phyloP scores from a whole-genome alignment of 2,113 vertebrate species.

The Halichoeres trimaculatus region DNA sequence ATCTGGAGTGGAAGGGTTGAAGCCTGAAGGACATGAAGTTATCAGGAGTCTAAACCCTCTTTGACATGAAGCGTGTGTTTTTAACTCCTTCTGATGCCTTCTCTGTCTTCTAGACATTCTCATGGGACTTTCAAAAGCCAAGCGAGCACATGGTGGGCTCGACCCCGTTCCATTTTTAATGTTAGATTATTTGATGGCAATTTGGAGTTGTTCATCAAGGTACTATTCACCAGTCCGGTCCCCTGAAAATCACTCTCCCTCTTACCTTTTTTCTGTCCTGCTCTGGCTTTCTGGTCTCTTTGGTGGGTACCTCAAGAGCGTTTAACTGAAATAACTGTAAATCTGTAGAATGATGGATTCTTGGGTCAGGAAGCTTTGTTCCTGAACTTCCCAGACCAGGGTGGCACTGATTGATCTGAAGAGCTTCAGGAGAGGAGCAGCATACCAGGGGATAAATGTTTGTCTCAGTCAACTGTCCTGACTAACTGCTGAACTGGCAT shows the following conservation, averaged over 20 bases:
- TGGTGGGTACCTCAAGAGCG: slow-evolving; percentile 55
- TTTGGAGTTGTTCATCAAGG: slow-evolving; percentile 96
- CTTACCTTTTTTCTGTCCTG: slow-evolving; percentile 81
- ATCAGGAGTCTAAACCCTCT: neutral
- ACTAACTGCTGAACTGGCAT: slow-evolving; percentile 69
- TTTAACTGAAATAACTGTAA: slow-evolving; percentile 47
- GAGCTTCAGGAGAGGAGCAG: slow-evolving; percentile 51
- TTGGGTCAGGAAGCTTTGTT: slow-evolving; percentile 65
- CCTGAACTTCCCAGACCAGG: slow-evolving; percentile 75
- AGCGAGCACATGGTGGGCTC: slow-evolving; percentile 91
- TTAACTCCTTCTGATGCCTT: slow-evolving; percentile 64
- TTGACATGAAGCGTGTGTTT: slow-evolving; percentile 10
- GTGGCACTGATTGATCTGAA: slow-evolving; percentile 64
- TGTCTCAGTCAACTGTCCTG: slow-evolving; percentile 64
- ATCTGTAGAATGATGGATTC: slow-evolving; percentile 78
- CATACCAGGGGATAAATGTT: slow-evolving; percentile 54
- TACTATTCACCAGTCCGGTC: slow-evolving; percentile 84
- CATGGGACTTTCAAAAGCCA: slow-evolving; percentile 90
- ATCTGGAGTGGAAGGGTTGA: slow-evolving; percentile 18
- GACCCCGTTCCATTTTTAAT: slow-evolving; percentile 92
- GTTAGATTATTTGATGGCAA: slow-evolving; percentile 97
- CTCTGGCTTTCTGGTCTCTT: slow-evolving; percentile 67
- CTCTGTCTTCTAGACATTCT: slow-evolving; percentile 93
- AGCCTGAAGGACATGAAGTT: neutral
- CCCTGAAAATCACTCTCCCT: slow-evolving; percentile 67